Percentiles rank a stretch among this genome's conserved stretches.
phyloP scores from a whole-genome alignment of 2,888 invertebrate genomes.

The Hirtodrosophila alboralis region DNA sequence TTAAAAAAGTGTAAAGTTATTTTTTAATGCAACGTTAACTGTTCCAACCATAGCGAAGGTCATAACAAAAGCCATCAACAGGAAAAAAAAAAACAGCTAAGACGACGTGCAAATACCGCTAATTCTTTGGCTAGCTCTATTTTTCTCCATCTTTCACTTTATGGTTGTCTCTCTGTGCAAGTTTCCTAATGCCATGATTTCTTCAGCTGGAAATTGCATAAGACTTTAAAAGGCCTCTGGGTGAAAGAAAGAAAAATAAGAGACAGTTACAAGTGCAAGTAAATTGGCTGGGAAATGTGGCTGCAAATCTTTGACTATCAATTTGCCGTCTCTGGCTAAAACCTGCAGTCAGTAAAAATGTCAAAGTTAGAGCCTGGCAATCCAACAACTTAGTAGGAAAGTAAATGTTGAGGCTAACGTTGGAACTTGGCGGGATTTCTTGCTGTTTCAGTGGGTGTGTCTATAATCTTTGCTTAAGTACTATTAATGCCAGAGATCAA shows the following conservation, averaged over 20 bases:
- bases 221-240: constrained; percentile 30
- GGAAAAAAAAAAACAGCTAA: constrained; percentile 48
- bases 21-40: constrained; percentile 53
- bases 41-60: constrained; percentile 19
- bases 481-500: no score
- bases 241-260: constrained; percentile 10
- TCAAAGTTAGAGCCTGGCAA: constrained; percentile 14
- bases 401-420: neutral
- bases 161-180: constrained; percentile 5
- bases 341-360: constrained; percentile 33
- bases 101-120: constrained; percentile 45
- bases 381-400: constrained; percentile 25
- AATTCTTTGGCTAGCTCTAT: constrained; percentile 19
- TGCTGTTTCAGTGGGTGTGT: no score
- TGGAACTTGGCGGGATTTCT: neutral
- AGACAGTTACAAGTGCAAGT: constrained; percentile 24
- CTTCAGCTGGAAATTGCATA: constrained; percentile 54
- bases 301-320: constrained; percentile 47
- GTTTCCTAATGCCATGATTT: constrained; percentile 19
- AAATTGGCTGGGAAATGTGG: constrained; percentile 20
- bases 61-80: constrained; percentile 14
- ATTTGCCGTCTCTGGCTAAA: constrained; percentile 34
- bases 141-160: constrained; percentile 12
- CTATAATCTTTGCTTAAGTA: no score
- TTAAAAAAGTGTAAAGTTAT: constrained; percentile 47